Base-by-base conservation (phyloP, 92 coral and sea anemone genomes). In the Epizoanthus scotinus region DNA sequence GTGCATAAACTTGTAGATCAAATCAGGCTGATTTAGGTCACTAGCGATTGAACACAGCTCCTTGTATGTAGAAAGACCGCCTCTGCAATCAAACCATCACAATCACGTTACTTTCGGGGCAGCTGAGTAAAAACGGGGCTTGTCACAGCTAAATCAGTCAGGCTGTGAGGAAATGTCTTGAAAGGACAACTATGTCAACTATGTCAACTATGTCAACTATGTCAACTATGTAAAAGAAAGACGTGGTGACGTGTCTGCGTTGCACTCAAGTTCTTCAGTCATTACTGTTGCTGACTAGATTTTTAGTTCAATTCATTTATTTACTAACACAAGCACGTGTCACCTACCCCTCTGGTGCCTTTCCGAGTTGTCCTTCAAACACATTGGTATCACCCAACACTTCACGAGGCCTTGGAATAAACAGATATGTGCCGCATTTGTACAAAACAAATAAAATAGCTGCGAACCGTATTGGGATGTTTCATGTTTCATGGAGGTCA, bases 1-100 rank as follows among this genome's bases (percentile, higher is more conserved):
- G 54, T 96, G 99, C 91, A 96, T 89, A 71, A 96, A 93, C 86
- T 94, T 91, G 90, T 96, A 96, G 52, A 96, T 90, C 40, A 96
- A 87, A 86, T 96, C 98, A 34, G 99, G 99, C 78, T 96, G 98
- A 82, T 96, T 93, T 36, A 96, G 89, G 64, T 96, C 99, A 82
- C 85, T 96, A 9, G 99, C 99, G 56, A 96, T 79, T n/a, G 99
- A 96, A 58, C 99, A 96, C 53, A 96, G 89, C 78, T 96, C 99
- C 83, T 93, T 96, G 91, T 96, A 96, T 0, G 98, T 96, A 2
- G 99, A 91, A 10, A 89, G 59, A 47, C 95, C 98, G 13, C 93
- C 85, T 58, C 97, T 93, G 75, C 49, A 78, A 86, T 19, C 21
- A 58, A 29, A 75, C 13, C 5, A 52, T 19, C 27, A 7, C 17